Evolutionary conservation across 2,888 invertebrate genomes (phyloP), one percentile per base, ranked within the genome.

Genomic region (Ochropleura leucogaster): DNA sequence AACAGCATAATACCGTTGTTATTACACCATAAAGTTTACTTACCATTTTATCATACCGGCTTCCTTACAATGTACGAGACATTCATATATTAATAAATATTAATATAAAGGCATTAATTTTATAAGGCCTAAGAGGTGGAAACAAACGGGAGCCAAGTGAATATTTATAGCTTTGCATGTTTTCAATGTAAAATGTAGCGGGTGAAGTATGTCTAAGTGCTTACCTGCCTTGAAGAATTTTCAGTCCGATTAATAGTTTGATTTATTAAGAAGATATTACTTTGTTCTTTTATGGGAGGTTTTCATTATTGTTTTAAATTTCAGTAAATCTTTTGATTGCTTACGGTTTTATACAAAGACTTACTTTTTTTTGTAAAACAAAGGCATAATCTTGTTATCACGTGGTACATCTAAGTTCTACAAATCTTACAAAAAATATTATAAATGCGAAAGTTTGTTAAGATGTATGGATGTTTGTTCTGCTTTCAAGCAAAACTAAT

Each of bases 81-180:
- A 92, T 93, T 92, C 92, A 91, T 93, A 93, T 93, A 94, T 95
- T 94, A 95, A 95, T 95, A 95, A 95, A 95, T 95, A 95, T 94
- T 94, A 95, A 95, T 95, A 94, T 93, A 89, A 88, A 89, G 89
- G 92, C 92, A 96, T 96, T 95, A 95, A 95, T 93, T 95, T 96
- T 94, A 96, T 90, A 94, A 93, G 92, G 93, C 92, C 94, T 94
- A 94, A 95, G 94, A 95, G 94, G 93, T 93, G 93, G 92, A 93
- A 94, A 93, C 93, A 93, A 93, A 93, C 92, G 90, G 89, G 87
- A 91, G 91, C 91, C 91, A 92, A 94, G 94, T 94, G 93, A 94
- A 95, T 95, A 96, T 95, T 95, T 96, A 95, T 95, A 87, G 90
- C 92, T 83, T 86, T 87, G 89, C 90, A 89, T 93, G 92, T 93